Evolutionary conservation across 2,888 invertebrate species (phyloP).

Genomic region (Spisula solida): DNA sequence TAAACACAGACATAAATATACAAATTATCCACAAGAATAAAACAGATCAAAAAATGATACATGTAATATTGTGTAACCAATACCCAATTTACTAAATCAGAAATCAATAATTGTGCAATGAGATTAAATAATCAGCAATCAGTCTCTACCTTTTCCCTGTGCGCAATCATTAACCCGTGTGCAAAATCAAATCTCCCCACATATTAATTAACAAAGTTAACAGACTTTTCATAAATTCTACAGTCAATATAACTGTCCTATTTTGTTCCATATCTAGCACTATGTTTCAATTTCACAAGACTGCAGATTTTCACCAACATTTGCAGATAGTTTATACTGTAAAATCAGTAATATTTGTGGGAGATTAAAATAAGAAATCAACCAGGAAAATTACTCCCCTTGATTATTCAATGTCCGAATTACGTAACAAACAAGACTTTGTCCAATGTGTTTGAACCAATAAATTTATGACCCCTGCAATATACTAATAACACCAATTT

Average conservation of each 20-base stretch:
- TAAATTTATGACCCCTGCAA: too few species aligned
- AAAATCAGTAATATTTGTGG: too few species aligned
- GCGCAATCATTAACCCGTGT: background rate
- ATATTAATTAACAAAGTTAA: background rate
- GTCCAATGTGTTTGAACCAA: too few species aligned
- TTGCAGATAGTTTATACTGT: too few species aligned
- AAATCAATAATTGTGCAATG: background rate
- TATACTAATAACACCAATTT: too few species aligned
- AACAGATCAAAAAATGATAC: background rate
- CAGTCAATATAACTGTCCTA: background rate
- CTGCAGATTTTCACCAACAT: too few species aligned
- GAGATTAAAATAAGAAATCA: too few species aligned
- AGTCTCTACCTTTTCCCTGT: background rate
- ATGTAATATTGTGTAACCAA: background rate
- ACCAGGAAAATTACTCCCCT: too few species aligned
- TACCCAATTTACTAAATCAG: background rate
- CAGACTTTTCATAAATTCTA: background rate
- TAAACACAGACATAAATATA: background rate
- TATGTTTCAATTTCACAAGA: too few species aligned
- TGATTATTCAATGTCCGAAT: too few species aligned
- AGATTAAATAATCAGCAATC: background rate
- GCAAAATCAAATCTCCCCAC: background rate
- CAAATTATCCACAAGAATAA: background rate
- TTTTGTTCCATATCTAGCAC: too few species aligned
- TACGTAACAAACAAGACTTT: too few species aligned